Evolutionary conservation across 1,140 invertebrate species (phyloP).

Genomic region (Ceratitis capitata): DNA sequence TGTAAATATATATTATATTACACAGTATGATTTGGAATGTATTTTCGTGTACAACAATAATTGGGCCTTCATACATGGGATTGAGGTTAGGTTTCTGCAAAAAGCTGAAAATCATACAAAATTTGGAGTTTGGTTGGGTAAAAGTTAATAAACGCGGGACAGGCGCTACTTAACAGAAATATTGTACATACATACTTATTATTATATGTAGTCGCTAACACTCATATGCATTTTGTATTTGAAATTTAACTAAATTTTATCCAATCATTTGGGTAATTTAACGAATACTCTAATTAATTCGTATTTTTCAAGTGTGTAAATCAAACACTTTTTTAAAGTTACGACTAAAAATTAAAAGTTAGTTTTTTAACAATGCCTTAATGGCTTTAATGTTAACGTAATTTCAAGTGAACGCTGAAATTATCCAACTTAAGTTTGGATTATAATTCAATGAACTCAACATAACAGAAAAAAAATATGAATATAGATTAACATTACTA

Average conservation of each 20-base stretch:
- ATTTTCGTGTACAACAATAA: neutral
- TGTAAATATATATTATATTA: no score
- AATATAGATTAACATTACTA: no score
- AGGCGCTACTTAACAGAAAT: neutral
- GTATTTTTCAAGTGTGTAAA: neutral
- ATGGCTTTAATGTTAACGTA: no score
- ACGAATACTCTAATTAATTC: neutral
- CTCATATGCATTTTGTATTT: neutral
- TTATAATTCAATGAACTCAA: no score
- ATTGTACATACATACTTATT: neutral
- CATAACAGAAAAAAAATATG: no score
- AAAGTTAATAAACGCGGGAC: neutral
- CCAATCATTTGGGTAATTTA: neutral
- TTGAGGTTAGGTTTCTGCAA: conserved; percentile 35
- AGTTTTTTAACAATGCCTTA: no score
- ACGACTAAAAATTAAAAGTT: no score
- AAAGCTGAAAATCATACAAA: conserved; percentile 44
- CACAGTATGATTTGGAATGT: neutral
- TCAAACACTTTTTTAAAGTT: no score
- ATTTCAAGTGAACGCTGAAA: no score
- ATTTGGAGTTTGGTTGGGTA: neutral
- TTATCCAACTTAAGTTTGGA: no score
- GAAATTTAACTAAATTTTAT: neutral
- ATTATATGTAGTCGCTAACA: neutral
- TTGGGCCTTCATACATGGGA: neutral